Conservation (phyloP, 2,113 vertebrate genomes). For the Hippocampus zosterae region DNA sequence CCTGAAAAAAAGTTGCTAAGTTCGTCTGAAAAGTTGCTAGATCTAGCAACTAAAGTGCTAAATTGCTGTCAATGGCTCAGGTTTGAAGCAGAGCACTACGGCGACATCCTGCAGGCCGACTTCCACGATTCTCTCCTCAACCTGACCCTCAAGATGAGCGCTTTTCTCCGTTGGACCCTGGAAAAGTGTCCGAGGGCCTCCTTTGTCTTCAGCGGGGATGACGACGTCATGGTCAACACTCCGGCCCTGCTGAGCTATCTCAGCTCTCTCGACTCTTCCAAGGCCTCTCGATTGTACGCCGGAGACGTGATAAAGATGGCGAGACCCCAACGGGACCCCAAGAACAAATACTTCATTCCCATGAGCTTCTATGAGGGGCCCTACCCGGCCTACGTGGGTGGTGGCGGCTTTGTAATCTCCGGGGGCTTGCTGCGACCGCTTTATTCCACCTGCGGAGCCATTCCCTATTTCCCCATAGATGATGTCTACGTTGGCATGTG, state of each 20-base stretch:
- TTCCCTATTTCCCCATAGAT: slow-evolving; percentile 79
- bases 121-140: slow-evolving; percentile 74
- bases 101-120: slow-evolving; percentile 76
- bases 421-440: slow-evolving; percentile 38
- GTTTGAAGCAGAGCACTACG: slow-evolving; percentile 58
- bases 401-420: slow-evolving; percentile 74
- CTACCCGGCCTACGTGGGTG: slow-evolving; percentile 74
- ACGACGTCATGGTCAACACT: slow-evolving; percentile 81
- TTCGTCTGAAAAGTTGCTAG: not conserved
- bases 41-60: not conserved
- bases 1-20: not conserved
- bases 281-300: slow-evolving; percentile 61
- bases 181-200: slow-evolving; percentile 47
- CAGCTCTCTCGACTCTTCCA: slow-evolving; percentile 42
- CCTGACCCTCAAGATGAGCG: slow-evolving; percentile 71
- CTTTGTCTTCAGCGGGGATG: slow-evolving; percentile 78
- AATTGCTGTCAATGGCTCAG: not conserved
- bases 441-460: slow-evolving; percentile 36
- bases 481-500: slow-evolving; percentile 80
- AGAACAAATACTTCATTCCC: slow-evolving; percentile 80
- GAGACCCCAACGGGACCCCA: slow-evolving; percentile 56
- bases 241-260: slow-evolving; percentile 65
- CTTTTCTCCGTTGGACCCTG: slow-evolving; percentile 68
- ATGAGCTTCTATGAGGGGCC: slow-evolving; percentile 54
- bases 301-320: slow-evolving; percentile 72